Conservation (phyloP, 2,113 vertebrate species). For the Mirza zaza region DNA sequence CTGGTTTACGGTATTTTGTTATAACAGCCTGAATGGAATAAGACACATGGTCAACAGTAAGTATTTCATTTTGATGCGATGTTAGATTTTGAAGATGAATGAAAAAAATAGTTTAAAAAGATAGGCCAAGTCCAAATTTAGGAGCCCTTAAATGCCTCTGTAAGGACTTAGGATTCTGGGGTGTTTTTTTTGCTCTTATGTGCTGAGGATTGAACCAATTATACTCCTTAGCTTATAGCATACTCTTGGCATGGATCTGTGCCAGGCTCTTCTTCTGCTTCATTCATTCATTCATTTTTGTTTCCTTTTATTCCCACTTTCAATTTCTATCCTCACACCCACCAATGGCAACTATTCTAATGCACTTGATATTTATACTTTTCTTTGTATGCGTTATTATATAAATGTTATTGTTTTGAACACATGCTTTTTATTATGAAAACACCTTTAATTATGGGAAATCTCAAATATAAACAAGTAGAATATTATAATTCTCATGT, state of each 20-base stretch:
- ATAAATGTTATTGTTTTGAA: not conserved
- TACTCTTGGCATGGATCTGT: not conserved
- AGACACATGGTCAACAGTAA: not conserved
- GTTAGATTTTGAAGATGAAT: not conserved
- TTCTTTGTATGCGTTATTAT: not conserved
- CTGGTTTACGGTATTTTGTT: not conserved
- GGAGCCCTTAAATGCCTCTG: not conserved
- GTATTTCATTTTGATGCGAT: not conserved
- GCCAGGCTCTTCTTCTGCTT: not conserved
- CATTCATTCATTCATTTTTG: not conserved
- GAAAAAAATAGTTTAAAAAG: not conserved
- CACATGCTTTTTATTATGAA: not conserved
- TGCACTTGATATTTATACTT: not conserved
- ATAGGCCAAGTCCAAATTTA: not conserved
- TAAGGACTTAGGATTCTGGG: not conserved
- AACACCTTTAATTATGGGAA: not conserved
- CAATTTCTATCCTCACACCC: not conserved
- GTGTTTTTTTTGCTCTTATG: not conserved
- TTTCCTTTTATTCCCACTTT: not conserved
- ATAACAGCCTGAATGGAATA: not conserved
- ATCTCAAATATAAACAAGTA: not conserved
- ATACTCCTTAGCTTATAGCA: not conserved
- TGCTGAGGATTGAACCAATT: not conserved
- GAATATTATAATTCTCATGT: not conserved
- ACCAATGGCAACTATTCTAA: not conserved